A percentile compares a stretch with the other conserved stretches of the same genome.
Evolutionary conservation across 2,113 vertebrate genomes (phyloP).

Genomic region (Laticauda laticaudata): DNA sequence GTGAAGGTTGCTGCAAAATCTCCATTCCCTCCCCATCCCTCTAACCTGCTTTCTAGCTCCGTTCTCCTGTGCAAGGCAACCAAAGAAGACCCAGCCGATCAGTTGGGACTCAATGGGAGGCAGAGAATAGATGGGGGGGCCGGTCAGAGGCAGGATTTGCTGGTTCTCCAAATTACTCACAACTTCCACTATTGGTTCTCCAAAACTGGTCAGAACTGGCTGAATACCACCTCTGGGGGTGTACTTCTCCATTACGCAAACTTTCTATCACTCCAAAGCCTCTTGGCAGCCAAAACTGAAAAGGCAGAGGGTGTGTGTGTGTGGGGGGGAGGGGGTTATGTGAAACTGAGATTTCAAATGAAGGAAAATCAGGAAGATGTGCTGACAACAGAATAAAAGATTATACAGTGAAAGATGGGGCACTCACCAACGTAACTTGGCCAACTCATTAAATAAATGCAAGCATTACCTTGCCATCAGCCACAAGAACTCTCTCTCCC

Average conservation of each 20-base stretch:
- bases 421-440: background rate
- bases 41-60: no score
- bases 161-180: no score
- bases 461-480: background rate
- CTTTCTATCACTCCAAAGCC: background rate
- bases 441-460: background rate
- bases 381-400: background rate
- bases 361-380: background rate
- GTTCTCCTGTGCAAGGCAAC: no score
- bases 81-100: no score
- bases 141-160: no score
- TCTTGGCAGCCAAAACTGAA: background rate
- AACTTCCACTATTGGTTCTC: no score
- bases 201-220: no score
- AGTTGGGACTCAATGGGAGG: no score
- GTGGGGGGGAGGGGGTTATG: rapidly evolving
- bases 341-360: background rate
- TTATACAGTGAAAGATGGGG: background rate
- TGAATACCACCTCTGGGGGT: no score
- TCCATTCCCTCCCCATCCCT: no score
- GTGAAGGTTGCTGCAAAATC: no score
- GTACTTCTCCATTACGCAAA: background rate
- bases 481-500: background rate
- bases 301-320: background rate
- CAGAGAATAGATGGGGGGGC: no score